Evolutionary conservation across 2,113 vertebrate genomes (phyloP).

Genomic region (Lipotes vexillifer): DNA sequence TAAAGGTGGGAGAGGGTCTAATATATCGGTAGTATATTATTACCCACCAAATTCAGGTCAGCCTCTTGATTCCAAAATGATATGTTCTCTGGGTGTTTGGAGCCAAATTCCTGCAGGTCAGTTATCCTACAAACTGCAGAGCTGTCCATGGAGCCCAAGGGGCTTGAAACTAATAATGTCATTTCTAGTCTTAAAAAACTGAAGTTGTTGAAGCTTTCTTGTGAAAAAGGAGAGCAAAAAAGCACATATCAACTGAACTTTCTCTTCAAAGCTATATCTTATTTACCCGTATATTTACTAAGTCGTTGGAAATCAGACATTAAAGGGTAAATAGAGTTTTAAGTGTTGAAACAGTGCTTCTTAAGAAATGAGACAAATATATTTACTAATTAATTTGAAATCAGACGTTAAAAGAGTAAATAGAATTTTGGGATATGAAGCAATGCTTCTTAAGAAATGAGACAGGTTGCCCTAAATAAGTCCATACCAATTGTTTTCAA

Average conservation of each 20-base stretch:
- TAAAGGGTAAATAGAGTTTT: neutral
- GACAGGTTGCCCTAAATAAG: neutral
- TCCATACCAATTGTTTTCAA: neutral
- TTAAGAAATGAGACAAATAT: neutral
- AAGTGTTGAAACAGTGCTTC: neutral
- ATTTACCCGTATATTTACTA: neutral
- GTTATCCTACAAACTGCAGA: neutral
- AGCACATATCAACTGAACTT: neutral
- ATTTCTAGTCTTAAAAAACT: neutral
- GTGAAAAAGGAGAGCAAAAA: neutral
- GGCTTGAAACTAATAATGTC: neutral
- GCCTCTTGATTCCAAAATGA: neutral
- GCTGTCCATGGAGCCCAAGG: neutral
- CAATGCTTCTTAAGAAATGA: neutral
- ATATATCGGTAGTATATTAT: fast-evolving
- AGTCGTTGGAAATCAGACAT: neutral
- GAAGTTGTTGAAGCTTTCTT: neutral
- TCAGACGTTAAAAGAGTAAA: neutral
- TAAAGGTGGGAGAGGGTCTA: neutral
- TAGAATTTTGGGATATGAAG: neutral
- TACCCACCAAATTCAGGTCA: neutral
- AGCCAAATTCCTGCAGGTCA: neutral
- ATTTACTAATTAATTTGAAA: neutral
- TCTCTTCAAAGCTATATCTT: neutral
- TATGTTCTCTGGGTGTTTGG: neutral